phyloP scores from a whole-genome alignment of 2,888 invertebrate species.

The Microplitis manilae region DNA sequence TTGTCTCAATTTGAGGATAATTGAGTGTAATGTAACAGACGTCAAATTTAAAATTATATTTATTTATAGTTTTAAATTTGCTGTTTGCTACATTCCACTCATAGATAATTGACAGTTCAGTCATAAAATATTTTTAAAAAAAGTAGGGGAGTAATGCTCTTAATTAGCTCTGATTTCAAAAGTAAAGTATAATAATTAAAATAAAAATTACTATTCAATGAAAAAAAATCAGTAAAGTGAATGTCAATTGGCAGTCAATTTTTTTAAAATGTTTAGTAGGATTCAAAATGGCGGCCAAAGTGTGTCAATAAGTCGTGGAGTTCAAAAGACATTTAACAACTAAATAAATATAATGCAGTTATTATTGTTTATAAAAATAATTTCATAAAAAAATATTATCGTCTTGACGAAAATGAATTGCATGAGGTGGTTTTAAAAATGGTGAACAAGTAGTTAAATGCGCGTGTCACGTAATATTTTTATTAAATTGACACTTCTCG shows the following conservation, averaged over 20 bases:
- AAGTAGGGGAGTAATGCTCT: too few species aligned
- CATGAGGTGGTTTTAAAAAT: conserved; percentile 41
- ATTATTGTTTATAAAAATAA: not conserved
- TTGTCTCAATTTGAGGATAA: too few species aligned
- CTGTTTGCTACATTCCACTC: too few species aligned
- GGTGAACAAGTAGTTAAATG: conserved; percentile 64
- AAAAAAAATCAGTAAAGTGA: not conserved
- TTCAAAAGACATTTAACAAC: not conserved
- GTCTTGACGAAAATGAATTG: not conserved
- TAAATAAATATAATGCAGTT: not conserved
- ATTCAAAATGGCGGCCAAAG: not conserved
- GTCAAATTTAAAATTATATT: too few species aligned
- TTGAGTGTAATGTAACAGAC: too few species aligned
- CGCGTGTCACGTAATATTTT: conserved; percentile 67
- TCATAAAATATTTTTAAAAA: too few species aligned
- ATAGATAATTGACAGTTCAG: too few species aligned
- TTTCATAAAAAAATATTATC: not conserved
- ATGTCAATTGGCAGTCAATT: not conserved
- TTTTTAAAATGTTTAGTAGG: not conserved
- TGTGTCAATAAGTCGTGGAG: not conserved
- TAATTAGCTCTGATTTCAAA: too few species aligned
- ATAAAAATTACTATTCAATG: too few species aligned
- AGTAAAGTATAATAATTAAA: too few species aligned
- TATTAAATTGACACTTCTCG: conserved; percentile 60
- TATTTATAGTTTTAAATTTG: too few species aligned